These are phyloP conservation scores for Scaptomyza flava DNA, from an alignment of 2,888 invertebrate species.

Conservation along the genomic window DNA sequence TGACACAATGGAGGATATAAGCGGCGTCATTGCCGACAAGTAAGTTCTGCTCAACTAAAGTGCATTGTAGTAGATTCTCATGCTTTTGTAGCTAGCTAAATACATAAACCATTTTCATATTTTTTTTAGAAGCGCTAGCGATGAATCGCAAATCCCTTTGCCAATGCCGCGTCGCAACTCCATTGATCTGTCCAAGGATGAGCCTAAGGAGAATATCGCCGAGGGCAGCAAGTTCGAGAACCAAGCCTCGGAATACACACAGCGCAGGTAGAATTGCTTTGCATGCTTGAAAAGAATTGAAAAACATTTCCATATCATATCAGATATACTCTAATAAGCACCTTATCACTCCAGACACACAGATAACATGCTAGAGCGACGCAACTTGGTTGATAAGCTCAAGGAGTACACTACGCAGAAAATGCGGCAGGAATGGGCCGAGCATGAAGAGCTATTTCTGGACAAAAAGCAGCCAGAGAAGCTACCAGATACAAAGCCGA, in stretches of 20 bases:
- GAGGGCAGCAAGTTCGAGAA: constrained; percentile 86
- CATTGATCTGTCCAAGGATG: constrained; percentile 86
- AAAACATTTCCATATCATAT: not conserved
- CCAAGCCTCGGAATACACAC: constrained; percentile 87
- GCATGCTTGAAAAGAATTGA: not conserved
- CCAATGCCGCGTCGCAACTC: constrained; percentile 87
- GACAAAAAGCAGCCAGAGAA: constrained; percentile 65
- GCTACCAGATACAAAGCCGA: constrained; percentile 32
- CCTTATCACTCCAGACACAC: constrained; percentile 85
- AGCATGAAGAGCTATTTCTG: constrained; percentile 84
- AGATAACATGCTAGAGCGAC: constrained; percentile 85
- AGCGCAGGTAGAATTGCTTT: constrained; percentile 81
- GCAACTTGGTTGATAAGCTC: constrained; percentile 79
- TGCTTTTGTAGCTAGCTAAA: constrained; percentile 26
- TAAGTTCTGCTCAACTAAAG: constrained; percentile 48
- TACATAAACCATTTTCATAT: constrained; percentile 27
- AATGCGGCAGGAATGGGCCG: constrained; percentile 84
- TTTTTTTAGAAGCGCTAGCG: constrained; percentile 83
- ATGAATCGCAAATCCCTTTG: constrained; percentile 86
- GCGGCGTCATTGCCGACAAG: constrained; percentile 66
- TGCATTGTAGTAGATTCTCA: not conserved
- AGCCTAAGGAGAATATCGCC: constrained; percentile 81
- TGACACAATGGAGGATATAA: constrained; percentile 74
- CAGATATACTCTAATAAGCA: not conserved
- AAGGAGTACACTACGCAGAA: constrained; percentile 84